Base-by-base conservation (phyloP, 2,113 vertebrate genomes). In the Trichomycterus rosablanca region DNA sequence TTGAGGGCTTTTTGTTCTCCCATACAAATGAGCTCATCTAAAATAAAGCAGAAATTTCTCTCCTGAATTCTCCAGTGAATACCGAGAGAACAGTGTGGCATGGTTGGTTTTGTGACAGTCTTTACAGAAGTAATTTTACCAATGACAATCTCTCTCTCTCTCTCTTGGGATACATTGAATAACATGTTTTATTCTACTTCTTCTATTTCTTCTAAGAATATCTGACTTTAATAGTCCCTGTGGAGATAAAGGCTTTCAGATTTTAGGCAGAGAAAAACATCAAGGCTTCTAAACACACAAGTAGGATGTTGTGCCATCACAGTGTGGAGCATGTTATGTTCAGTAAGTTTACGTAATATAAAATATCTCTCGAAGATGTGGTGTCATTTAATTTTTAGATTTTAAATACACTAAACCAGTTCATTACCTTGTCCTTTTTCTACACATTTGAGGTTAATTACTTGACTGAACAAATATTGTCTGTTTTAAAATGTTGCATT, bases 51-150 rank as follows among this genome's bases (percentile, higher is more conserved):
- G 42, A 39, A 14, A 55, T 23, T 48, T 19, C 32, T 24, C 2
- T 51, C 46, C n/a, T 54, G n/a, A 48, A 46, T 56, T 64, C 62
- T 56, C 52, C 43, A 28, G 62, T 48, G 62, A 37, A 22, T 24
- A 16, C 32, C 15, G 26, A 55, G 20, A 28, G 42, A 55, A 46
- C 22, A 43, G 51, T 18, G 16, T 56, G 51, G 52, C 16, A 11
- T 48, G 51, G 52, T 45, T 56, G 43, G 62, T 37, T 20, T 64
- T 40, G 43, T 26, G 51, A 46, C 43, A 23, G 50, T 43, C 42
- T 54, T 45, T 48, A 15, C 24, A 22, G 62, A 30, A 55, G 24
- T 44, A 15, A 15, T 48, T 43, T 11, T 39, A 24, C 43, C 45
- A 48, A 18, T 18, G 34, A 46, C 39, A 54, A n/a, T n/a, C n/a